Base-by-base conservation (phyloP, 2,113 vertebrate species). In the Takifugu flavidus region DNA sequence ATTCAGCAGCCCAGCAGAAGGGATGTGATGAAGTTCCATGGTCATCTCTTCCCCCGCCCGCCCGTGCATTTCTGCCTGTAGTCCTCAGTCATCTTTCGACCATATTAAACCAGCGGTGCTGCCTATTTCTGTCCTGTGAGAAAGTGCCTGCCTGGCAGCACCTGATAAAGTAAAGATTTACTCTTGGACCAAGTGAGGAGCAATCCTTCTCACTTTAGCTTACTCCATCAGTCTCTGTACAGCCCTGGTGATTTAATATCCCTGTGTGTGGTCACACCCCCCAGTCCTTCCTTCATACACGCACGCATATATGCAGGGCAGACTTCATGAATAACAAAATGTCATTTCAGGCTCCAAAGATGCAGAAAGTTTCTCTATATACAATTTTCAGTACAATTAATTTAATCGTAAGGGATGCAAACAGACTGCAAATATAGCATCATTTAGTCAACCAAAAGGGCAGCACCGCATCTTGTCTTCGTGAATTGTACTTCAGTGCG, bases 141-240 rank as follows among this genome's bases (percentile, higher is more conserved):
- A 56, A 62, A 29, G 68, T 44, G 43, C 12, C 55, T 29, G 75
- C 47, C 75, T 85, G 83, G 67, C 77, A 66, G 74, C 66, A 49
- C 13, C 70, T 72, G 79, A 86, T 84, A 79, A 82, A 82, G 80
- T 65, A 54, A 62, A 77, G 67, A 78, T 86, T 81, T 81, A 79
- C 73, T 70, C 27, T 1, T 27, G 55, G 71, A 78, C 65, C 65
- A 77, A 84, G 69, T 75, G 71, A 67, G 67, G 61, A 77, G 79
- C 74, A 64, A 74, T 79, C 69, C 74, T 52, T 82, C 77, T 66
- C 75, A 72, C 73, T 75, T 70, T 14, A 60, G 68, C 69, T 80
- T 61, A 77, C 75, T 69, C 77, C 68, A 72, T 76, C 79, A 76
- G 60, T 69, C 82, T 70, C 55, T 71, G 67, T 28, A 11, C 54